A percentile compares a stretch with the other conserved stretches of the same genome.
phyloP scores from a whole-genome alignment of 2,113 vertebrate species.

The Phasianus colchicus region DNA sequence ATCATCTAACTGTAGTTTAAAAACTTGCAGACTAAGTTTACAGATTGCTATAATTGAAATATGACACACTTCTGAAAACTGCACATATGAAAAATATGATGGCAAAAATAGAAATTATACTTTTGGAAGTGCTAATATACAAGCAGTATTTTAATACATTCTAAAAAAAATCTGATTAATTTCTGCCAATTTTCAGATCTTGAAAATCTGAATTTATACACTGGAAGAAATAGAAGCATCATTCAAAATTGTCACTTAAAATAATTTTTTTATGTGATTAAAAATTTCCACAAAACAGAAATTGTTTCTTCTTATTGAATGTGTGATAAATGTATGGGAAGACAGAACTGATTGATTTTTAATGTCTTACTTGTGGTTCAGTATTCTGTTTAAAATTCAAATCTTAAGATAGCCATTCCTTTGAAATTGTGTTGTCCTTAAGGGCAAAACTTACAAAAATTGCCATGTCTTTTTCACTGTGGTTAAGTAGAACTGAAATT shows the following conservation, averaged over 20 bases:
- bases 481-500: neutral
- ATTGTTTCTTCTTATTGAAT: neutral
- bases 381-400: neutral
- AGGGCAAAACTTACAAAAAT: neutral
- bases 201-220: neutral
- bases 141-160: neutral
- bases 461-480: neutral
- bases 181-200: neutral
- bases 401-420: neutral
- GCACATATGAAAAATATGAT: neutral
- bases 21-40: neutral
- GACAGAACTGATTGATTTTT: neutral
- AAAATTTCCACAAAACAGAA: neutral
- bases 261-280: neutral
- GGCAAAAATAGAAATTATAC: neutral
- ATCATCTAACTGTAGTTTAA: neutral
- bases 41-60: neutral
- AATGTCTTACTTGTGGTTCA: neutral
- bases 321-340: neutral
- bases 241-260: neutral
- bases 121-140: neutral
- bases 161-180: neutral
- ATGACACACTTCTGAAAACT: neutral
- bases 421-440: neutral
- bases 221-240: neutral